Evolutionary conservation across 2,888 invertebrate genomes (phyloP).

Genomic region (Aphelenchoides bicaudatus): DNA sequence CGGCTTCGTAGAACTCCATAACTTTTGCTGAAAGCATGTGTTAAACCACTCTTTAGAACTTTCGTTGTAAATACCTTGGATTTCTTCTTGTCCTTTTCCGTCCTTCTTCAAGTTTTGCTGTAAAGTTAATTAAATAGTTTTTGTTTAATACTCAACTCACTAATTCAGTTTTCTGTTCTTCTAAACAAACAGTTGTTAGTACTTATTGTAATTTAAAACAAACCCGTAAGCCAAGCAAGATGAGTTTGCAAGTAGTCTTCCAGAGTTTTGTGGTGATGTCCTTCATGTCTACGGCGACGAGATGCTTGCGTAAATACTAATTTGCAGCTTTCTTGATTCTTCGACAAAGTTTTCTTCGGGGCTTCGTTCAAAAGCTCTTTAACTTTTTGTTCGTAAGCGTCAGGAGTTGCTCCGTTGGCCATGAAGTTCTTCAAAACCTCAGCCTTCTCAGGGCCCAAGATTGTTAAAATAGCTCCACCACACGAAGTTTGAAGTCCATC

Average conservation of each 20-base stretch:
- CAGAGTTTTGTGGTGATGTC: conserved; percentile 18
- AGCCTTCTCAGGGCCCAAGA: conserved; percentile 31
- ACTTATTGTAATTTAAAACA: too few species aligned
- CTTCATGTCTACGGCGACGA: conserved; percentile 20
- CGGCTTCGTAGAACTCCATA: conserved; percentile 30
- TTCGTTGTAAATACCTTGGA: too few species aligned
- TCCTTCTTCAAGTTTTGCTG: conserved; percentile 28
- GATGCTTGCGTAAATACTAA: conserved; percentile 23
- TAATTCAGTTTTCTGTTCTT: conserved; percentile 29
- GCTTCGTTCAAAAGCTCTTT: conserved; percentile 24
- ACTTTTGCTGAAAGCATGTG: conserved; percentile 28
- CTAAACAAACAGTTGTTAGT: too few species aligned
- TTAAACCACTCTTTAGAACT: too few species aligned
- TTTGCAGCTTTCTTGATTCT: conserved; percentile 33
- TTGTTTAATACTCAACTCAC: too few species aligned
- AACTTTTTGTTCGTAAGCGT: conserved; percentile 27
- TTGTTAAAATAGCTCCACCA: conserved; percentile 11
- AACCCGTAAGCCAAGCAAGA: conserved; percentile 34
- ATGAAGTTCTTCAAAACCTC: conserved; percentile 32
- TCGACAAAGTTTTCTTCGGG: neutral
- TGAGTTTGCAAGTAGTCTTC: conserved; percentile 32
- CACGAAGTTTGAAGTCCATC: conserved; percentile 11
- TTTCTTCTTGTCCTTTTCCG: conserved; percentile 35
- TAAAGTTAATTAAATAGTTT: too few species aligned
- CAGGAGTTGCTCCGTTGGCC: conserved; percentile 16